Evolutionary conservation across 2,888 invertebrate species (phyloP).

Genomic region (Lochmaea crataegi): DNA sequence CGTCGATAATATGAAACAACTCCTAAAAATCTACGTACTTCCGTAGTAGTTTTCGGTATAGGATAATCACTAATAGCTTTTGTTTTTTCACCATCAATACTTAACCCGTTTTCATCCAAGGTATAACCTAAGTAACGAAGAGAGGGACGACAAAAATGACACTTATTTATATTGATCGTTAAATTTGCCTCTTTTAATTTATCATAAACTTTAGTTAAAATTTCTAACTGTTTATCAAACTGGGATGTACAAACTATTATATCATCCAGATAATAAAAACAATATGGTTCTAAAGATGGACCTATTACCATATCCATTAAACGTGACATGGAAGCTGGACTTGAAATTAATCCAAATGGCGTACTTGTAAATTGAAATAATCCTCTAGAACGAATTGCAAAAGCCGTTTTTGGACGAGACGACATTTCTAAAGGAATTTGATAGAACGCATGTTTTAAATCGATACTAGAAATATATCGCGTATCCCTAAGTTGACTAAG

Average conservation of each 20-base stretch:
- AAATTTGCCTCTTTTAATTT: too few species aligned
- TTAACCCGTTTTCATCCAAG: conserved; percentile 26
- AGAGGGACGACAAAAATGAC: conserved; percentile 29
- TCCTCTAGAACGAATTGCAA: conserved; percentile 32
- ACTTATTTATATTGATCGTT: conserved; percentile 24
- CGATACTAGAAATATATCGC: conserved; percentile 54
- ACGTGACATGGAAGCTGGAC: conserved; percentile 39
- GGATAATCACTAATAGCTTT: conserved; percentile 16
- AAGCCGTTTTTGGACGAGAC: neutral
- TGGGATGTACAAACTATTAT: conserved; percentile 21
- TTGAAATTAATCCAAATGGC: conserved; percentile 33
- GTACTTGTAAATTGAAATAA: conserved; percentile 31
- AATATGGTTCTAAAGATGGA: conserved; percentile 37
- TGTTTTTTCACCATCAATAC: conserved; percentile 28
- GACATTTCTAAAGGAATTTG: conserved; percentile 48
- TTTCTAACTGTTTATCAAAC: too few species aligned
- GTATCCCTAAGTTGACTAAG: conserved; percentile 53
- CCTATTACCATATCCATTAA: conserved; percentile 45
- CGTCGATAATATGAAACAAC: conserved; percentile 36
- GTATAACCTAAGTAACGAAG: conserved; percentile 21
- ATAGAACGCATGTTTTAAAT: conserved; percentile 52
- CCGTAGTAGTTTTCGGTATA: conserved; percentile 32
- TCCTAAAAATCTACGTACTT: conserved; percentile 37
- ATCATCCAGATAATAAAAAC: conserved; percentile 41
- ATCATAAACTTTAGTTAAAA: too few species aligned